Evolutionary conservation across 2,113 vertebrate species (phyloP).

Genomic region (Lipophrys pholis): DNA sequence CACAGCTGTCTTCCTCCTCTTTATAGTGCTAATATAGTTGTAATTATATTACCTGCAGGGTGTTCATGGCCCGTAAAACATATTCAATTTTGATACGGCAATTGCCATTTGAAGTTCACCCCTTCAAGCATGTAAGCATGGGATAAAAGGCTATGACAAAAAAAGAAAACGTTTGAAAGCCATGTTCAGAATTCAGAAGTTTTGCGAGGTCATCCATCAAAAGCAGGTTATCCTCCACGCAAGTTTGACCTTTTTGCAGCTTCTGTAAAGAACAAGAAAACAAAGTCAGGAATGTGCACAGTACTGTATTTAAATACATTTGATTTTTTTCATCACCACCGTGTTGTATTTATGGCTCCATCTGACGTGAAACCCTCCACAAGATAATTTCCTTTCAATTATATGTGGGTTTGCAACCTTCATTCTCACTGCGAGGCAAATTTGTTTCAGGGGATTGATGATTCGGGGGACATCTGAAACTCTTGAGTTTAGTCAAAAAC

Average conservation of each 20-base stretch:
- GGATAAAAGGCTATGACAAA: constrained; percentile 21
- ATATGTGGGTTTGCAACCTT: not conserved
- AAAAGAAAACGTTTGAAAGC: constrained; percentile 9
- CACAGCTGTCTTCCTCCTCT: constrained; percentile 10
- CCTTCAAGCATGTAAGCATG: constrained; percentile 7
- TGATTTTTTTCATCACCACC: not conserved
- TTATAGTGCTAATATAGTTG: constrained; percentile 44
- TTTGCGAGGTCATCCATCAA: constrained; percentile 18
- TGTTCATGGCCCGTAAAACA: constrained; percentile 28
- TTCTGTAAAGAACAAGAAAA: not conserved
- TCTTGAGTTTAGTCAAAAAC: not conserved
- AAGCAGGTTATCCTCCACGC: constrained; percentile 20
- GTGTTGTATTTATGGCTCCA: not conserved
- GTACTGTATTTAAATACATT: no score
- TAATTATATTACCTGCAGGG: constrained; percentile 42
- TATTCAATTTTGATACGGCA: constrained; percentile 28
- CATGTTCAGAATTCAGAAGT: constrained; percentile 15
- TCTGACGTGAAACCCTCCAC: not conserved
- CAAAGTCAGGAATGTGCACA: not conserved
- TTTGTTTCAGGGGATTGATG: no score
- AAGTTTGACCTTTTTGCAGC: constrained; percentile 7
- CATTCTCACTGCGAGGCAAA: not conserved
- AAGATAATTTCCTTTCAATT: constrained; percentile 7
- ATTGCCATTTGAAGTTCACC: constrained; percentile 28
- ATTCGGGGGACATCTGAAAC: not conserved